phyloP scores from a whole-genome alignment of 37 sponge, comb jelly and placozoan species.

The Bolinopsis microptera region DNA sequence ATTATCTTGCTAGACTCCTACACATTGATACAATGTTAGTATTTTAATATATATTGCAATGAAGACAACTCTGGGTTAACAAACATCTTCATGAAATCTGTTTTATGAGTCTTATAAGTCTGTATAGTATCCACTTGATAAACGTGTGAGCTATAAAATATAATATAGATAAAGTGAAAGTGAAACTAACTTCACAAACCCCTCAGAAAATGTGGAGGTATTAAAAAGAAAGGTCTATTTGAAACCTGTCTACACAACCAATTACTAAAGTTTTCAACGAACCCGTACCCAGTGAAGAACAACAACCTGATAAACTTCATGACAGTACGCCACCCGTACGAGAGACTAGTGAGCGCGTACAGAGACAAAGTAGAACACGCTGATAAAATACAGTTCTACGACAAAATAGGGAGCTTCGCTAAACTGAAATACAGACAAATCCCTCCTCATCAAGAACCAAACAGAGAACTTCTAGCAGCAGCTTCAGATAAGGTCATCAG shows the following conservation, averaged over 20 bases:
- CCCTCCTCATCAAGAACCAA: neutral
- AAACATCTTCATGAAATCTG: too few relatives aligned
- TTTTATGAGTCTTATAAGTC: too few relatives aligned
- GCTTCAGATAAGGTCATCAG: neutral
- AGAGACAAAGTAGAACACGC: neutral
- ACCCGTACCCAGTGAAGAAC: neutral
- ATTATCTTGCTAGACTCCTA: neutral
- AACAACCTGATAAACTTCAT: constrained; percentile 29
- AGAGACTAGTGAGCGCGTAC: constrained; percentile 30
- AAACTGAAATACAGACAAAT: neutral
- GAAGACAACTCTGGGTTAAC: too few relatives aligned
- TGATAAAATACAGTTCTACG: neutral
- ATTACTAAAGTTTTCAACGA: neutral
- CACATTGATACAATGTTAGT: neutral
- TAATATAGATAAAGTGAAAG: too few relatives aligned
- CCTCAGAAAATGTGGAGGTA: neutral
- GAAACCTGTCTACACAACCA: constrained; percentile 17
- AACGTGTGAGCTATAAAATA: too few relatives aligned
- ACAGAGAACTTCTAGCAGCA: neutral
- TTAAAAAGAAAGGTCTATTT: neutral
- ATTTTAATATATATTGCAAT: too few relatives aligned
- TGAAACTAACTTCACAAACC: too few relatives aligned
- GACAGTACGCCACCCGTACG: constrained; percentile 16
- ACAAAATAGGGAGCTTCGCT: neutral
- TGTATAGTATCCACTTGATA: too few relatives aligned